Percentiles rank a stretch among this genome's conserved stretches.
These are phyloP conservation scores for Epinotia nisella DNA, from an alignment of 2,888 invertebrate species.

Conservation along the genomic window DNA sequence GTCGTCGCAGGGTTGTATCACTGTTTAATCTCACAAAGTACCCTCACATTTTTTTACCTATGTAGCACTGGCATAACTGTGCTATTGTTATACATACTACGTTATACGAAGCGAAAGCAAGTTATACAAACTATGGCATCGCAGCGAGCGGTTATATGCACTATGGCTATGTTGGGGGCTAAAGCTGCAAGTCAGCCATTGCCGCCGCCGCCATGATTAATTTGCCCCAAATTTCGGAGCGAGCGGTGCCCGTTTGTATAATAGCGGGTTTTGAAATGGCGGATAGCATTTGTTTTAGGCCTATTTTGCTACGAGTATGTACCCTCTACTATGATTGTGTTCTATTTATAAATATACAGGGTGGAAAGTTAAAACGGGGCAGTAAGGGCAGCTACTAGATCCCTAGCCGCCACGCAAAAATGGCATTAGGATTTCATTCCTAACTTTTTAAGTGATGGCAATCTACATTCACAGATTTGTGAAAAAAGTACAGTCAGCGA, in stretches of 20 bases:
- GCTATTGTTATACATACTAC: neutral
- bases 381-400: no score
- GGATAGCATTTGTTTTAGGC: constrained; percentile 42
- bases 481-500: no score
- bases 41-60: no score
- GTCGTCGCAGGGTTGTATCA: no score
- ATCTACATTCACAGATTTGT: no score
- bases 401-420: no score
- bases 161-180: constrained; percentile 7
- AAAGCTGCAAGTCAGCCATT: constrained; percentile 55
- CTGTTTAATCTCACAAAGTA: no score
- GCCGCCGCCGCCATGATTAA: constrained; percentile 57
- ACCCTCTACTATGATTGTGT: neutral
- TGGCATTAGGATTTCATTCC: no score
- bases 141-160: neutral
- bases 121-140: neutral
- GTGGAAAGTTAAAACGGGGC: no score
- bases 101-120: neutral
- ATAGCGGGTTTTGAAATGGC: constrained; percentile 49
- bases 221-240: constrained; percentile 52
- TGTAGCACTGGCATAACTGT: no score
- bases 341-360: neutral
- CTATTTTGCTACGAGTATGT: neutral
- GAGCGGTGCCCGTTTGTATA: constrained; percentile 47
- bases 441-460: no score